Evolutionary conservation across 2,888 invertebrate genomes (phyloP), one percentile per base, ranked within the genome.

Genomic region (Conus canariensis): DNA sequence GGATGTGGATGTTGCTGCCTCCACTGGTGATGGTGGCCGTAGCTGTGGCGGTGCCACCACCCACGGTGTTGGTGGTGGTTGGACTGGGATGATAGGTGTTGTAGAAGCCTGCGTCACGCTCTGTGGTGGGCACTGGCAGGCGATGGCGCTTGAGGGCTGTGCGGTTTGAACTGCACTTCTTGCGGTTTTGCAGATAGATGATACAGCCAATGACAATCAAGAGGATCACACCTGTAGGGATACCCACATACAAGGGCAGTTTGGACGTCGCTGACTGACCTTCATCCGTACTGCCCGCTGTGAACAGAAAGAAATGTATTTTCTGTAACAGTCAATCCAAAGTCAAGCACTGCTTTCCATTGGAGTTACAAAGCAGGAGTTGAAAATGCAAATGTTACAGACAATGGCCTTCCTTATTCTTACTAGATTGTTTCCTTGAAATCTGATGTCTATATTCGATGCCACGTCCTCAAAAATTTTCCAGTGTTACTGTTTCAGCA

Each of bases 231-330:
- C 94, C 94, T 5, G 95, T 93, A 16, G 95, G 95, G 85, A 95
- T 92, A 45, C 94, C 95, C 67, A 95, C 94, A 90, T 95, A 94
- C 58, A 95, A 92, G n/a, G 95, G 94, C 91, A 95, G 92, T 90
- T 94, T 94, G 16, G 91, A 90, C 9, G 87, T 67, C 67, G 89
- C 67, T 9, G 90, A 59, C 58, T 80, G 16, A 67, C 56, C 59
- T 5, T 80, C 85, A 25, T 82, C 82, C 7, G 64, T 45, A 30
- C 74, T 12, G 60, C 59, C 60, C n/a, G 85, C 82, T 88, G 90
- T 14, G 14, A 86, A 86, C 9, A 82, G 7, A 14, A 14, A 80
- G 5, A 80, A 2, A 64, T 16, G 64, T 5, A 14, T 10, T 16
- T 64, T 64, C 64, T 64, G 10, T 64, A 7, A 64, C 60, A 16